Base-by-base conservation (phyloP, 2,797 vertebrate species). In the Bryconaethiops microstoma region DNA sequence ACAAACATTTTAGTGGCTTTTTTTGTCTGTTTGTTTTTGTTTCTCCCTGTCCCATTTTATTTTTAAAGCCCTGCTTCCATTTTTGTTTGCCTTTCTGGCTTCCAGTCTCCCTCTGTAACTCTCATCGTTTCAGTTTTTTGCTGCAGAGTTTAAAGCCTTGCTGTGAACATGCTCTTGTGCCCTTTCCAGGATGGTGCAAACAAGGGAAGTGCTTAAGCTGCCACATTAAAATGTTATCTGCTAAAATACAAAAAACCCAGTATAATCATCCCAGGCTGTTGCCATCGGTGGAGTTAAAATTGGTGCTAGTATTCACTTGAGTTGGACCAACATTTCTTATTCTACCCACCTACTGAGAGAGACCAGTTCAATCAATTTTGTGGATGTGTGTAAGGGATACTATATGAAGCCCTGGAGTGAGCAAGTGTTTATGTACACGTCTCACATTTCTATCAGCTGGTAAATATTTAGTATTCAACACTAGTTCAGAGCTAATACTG, bases 291-390 rank as follows among this genome's bases (percentile, higher is more conserved):
- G 19, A 12, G 25, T 55, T 71, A 83, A 42, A 76, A 84, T 86
- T 21, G 57, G 62, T 71, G 73, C 57, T 78, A 54, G 39, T 21
- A 68, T 69, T 62, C 35, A 86, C 80, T 78, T 86, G 52, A 67
- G 82, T 82, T 72, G 90, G 92, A 94, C 92, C 92, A 94, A 93
- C 90, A 14, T 63, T 60, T 78, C 48, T 68, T 80, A 23, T 84
- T 82, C 74, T 80, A 70, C 77, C 81, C 82, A 52, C 79, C 17
- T 84, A 17, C 5, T 19, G 17, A 40, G 63, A 17, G 62, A 64
- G 16, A 23, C 59, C 62, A 78, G 83, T 74, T 5, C 6, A 81
- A 63, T 57, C 39, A 10, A 12, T 63, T 69, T 45, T 55, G 55
- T 1, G 6, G 7, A 19, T 40, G 39, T 48, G 67, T 68, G 23